Percentiles rank a stretch among this genome's conserved stretches.
Evolutionary conservation across 2,113 vertebrate genomes (phyloP).

Genomic region (Thymallus thymallus): DNA sequence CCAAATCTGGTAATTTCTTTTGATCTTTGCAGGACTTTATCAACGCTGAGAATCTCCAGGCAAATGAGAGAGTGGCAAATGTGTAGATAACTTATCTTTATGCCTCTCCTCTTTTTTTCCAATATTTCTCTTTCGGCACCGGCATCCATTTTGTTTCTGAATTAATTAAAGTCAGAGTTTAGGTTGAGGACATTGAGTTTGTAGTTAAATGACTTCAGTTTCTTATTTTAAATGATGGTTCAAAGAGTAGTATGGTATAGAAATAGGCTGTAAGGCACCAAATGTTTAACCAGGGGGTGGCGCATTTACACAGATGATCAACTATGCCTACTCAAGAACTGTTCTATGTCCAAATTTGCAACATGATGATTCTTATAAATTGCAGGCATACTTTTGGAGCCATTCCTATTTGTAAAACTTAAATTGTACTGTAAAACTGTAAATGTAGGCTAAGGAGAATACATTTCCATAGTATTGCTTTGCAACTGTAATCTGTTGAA

Average conservation of each 20-base stretch:
- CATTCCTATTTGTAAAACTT: too few species aligned
- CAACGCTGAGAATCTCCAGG: constrained; percentile 46
- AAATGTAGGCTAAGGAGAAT: not conserved
- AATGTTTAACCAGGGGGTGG: not conserved
- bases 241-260: not conserved
- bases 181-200: not conserved
- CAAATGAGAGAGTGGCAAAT: constrained; percentile 47
- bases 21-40: constrained; percentile 54
- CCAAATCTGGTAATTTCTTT: constrained; percentile 44
- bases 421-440: too few species aligned
- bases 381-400: too few species aligned
- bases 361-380: not conserved
- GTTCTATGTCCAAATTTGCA: not conserved
- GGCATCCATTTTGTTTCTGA: constrained; percentile 24
- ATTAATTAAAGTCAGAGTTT: not conserved
- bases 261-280: not conserved
- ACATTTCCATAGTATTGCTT: not conserved
- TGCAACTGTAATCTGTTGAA: too few species aligned
- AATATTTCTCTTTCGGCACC: not conserved
- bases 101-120: constrained; percentile 6
- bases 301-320: not conserved
- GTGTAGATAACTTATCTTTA: constrained; percentile 40
- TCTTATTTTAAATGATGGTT: not conserved
- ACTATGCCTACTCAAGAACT: not conserved
- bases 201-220: not conserved